Percentiles rank a stretch among this genome's conserved stretches.
phyloP scores from a whole-genome alignment of 2,797 vertebrate species.

The Ctenosaura bakeri region DNA sequence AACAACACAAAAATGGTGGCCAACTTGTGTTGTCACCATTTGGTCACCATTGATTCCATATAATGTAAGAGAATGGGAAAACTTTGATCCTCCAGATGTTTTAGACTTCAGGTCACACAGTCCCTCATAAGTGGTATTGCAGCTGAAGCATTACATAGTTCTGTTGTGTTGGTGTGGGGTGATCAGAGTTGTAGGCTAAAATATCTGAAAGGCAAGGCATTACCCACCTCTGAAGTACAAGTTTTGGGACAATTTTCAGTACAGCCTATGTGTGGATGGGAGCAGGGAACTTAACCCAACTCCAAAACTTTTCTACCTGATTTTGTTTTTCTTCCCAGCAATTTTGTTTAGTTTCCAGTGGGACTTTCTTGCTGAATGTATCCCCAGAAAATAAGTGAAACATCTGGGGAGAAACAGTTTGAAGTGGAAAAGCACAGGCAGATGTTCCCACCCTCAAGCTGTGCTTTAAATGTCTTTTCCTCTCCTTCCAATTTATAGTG shows the following conservation, averaged over 20 bases:
- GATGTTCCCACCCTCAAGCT: background rate
- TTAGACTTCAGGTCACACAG: background rate
- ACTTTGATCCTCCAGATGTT: background rate
- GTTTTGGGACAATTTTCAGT: background rate
- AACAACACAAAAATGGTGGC: background rate
- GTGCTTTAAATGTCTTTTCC: background rate
- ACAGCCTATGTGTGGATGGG: background rate
- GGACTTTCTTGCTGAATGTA: too few species aligned
- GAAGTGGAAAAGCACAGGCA: background rate
- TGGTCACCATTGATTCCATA: background rate
- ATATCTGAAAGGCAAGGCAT: background rate
- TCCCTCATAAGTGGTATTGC: background rate
- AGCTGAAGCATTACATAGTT: too few species aligned
- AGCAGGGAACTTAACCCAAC: too few species aligned
- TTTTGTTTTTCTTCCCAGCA: background rate
- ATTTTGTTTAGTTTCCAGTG: background rate
- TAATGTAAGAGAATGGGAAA: background rate
- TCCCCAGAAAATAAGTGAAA: background rate
- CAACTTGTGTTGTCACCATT: background rate
- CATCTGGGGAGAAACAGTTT: background rate
- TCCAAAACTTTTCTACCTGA: background rate
- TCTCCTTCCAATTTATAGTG: background rate
- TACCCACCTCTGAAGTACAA: background rate
- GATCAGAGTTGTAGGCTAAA: background rate
- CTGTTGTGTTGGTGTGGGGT: background rate